Evolutionary conservation across 2,797 vertebrate genomes (phyloP).

Genomic region (Distichodus sexfasciatus): DNA sequence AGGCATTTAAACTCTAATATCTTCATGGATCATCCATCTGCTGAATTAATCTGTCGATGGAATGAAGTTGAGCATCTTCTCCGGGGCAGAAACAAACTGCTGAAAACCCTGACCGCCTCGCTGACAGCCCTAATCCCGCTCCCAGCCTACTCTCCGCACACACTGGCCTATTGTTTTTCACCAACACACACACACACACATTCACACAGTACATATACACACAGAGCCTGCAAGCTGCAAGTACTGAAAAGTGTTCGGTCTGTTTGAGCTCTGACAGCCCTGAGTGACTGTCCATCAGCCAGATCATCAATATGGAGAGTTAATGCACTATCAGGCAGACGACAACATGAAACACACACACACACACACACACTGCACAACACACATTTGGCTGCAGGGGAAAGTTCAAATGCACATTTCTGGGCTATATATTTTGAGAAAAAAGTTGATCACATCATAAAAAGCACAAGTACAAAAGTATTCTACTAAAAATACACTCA

Average conservation of each 20-base stretch:
- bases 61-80: slow-evolving; percentile 12
- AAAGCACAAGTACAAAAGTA: too few relatives aligned
- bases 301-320: slow-evolving; percentile 38
- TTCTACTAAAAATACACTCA: too few relatives aligned
- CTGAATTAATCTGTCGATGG: slow-evolving; percentile 30
- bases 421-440: too few relatives aligned
- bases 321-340: slow-evolving; percentile 22
- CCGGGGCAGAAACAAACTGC: slow-evolving; percentile 29
- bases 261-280: slow-evolving; percentile 19
- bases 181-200: neutral
- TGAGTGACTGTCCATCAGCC: slow-evolving; percentile 36
- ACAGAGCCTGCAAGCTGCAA: neutral
- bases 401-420: too few relatives aligned
- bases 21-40: slow-evolving; percentile 25
- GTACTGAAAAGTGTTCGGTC: slow-evolving; percentile 2
- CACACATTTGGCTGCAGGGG: too few relatives aligned
- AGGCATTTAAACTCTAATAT: slow-evolving; percentile 18
- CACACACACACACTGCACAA: too few relatives aligned
- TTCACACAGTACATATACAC: neutral
- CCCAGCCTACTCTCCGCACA: slow-evolving; percentile 54
- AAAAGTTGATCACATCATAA: too few relatives aligned
- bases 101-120: slow-evolving; percentile 45
- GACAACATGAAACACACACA: too few relatives aligned
- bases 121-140: slow-evolving; percentile 44
- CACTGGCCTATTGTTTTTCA: slow-evolving; percentile 43